Base-by-base conservation (phyloP, 2,797 vertebrate species). In the Esox masquinongy region DNA sequence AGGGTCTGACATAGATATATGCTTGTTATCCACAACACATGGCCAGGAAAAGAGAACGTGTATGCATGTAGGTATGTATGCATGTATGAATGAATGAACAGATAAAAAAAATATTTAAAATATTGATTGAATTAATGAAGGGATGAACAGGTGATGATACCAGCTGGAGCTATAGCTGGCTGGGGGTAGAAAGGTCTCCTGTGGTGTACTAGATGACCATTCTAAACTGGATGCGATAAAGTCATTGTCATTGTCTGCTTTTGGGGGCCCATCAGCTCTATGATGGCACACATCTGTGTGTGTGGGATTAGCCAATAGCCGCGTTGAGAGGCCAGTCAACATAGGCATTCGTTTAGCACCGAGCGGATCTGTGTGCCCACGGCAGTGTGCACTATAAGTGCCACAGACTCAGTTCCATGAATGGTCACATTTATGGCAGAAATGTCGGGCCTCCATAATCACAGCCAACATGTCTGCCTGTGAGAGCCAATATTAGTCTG, bases 221-320 rank as follows among this genome's bases (percentile, higher is more conserved):
- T 47, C 43, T 14, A 47, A 47, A 47, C 43, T 47, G 43, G 0
- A 5, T 11, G 56, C 0, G 56, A 26, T 11, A 9, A 7, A 0
- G 22, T 61, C 56, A 17, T 22, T 2, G 9, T 59, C 53, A 59
- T 61, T 61, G 14, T 68, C 61, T 53, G 74, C 70, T 83, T 73
- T 70, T 74, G 31, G 66, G 72, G 77, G 74, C 68, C 36, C 49
- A 74, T 49, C 51, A 36, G 49, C 68, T 67, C 36, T 76, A 67
- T 72, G 77, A 69, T 80, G 76, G 78, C 77, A 78, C 72, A 76
- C 80, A 84, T 77, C 72, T 79, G 77, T 75, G 72, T 75, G 72
- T 61, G 53, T 74, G 67, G 79, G 74, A 84, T 80, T 82, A 81
- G 59, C 75, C 31, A 24, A 61, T 70, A 80, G 66, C 70, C 76